Evolutionary conservation across 2,888 invertebrate genomes (phyloP).

Genomic region (Anarsia innoxiella): DNA sequence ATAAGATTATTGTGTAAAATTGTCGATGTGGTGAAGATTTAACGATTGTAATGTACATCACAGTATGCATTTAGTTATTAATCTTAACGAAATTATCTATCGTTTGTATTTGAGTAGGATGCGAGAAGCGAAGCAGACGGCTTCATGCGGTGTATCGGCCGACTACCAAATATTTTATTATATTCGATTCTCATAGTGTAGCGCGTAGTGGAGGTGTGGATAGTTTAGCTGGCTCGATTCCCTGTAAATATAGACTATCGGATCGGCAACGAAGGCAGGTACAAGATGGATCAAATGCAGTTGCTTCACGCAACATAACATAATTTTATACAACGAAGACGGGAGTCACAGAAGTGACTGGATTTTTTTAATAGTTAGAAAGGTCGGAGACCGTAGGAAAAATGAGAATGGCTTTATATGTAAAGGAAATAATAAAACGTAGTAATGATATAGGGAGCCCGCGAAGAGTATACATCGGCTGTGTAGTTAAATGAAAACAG

Average conservation of each 20-base stretch:
- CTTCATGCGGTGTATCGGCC: conserved; percentile 18
- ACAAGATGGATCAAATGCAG: too few species aligned
- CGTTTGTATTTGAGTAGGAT: background rate
- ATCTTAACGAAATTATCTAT: conserved; percentile 4
- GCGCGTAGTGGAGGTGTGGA: conserved; percentile 20
- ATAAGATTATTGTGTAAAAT: conserved; percentile 17
- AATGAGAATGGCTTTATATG: background rate
- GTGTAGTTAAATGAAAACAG: too few species aligned
- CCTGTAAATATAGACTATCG: conserved; percentile 28
- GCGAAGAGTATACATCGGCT: too few species aligned
- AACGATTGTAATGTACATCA: conserved; percentile 4
- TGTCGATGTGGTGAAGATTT: conserved; percentile 11
- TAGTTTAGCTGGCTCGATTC: conserved; percentile 26
- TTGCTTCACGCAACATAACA: conserved; percentile 19
- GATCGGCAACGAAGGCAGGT: conserved; percentile 10
- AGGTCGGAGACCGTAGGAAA: background rate
- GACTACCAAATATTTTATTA: conserved; percentile 38
- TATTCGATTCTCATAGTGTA: conserved; percentile 33
- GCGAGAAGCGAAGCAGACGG: background rate
- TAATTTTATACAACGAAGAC: conserved; percentile 42
- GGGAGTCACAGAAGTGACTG: conserved; percentile 19
- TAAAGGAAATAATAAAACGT: conserved; percentile 12
- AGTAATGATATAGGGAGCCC: too few species aligned
- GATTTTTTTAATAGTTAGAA: conserved; percentile 6
- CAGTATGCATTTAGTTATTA: conserved; percentile 7